phyloP scores from a whole-genome alignment of 2,113 vertebrate genomes.

The Dendropsophus ebraccatus region DNA sequence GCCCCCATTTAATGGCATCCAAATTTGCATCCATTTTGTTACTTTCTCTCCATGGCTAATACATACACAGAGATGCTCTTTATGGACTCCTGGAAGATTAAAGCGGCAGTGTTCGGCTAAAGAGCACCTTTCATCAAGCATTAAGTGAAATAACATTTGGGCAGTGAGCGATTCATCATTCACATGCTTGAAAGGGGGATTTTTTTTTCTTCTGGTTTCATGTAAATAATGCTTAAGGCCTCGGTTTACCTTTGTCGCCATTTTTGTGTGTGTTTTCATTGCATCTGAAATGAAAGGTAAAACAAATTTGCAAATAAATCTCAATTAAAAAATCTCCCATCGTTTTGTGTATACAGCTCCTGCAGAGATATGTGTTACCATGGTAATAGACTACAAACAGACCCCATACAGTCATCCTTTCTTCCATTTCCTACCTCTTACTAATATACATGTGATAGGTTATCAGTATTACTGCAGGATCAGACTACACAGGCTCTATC shows the following conservation, averaged over 20 bases:
- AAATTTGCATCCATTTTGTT: constrained; percentile 31
- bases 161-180: neutral
- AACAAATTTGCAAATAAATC: neutral
- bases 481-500: no score
- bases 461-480: no score
- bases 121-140: neutral
- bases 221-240: neutral
- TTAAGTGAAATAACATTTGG: constrained; percentile 35
- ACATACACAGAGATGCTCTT: neutral
- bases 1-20: neutral
- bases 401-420: neutral
- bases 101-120: neutral
- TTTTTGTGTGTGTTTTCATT: neutral
- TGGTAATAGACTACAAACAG: neutral
- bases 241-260: neutral
- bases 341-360: neutral
- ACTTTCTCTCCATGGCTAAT: neutral
- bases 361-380: neutral
- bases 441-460: no score
- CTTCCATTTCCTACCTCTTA: no score
- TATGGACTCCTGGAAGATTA: neutral
- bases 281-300: neutral
- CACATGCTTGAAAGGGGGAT: neutral
- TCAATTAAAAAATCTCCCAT: neutral
- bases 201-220: neutral